These are phyloP conservation scores for Cervus canadensis DNA, from an alignment of 2,113 vertebrate species.

Conservation along the genomic window DNA sequence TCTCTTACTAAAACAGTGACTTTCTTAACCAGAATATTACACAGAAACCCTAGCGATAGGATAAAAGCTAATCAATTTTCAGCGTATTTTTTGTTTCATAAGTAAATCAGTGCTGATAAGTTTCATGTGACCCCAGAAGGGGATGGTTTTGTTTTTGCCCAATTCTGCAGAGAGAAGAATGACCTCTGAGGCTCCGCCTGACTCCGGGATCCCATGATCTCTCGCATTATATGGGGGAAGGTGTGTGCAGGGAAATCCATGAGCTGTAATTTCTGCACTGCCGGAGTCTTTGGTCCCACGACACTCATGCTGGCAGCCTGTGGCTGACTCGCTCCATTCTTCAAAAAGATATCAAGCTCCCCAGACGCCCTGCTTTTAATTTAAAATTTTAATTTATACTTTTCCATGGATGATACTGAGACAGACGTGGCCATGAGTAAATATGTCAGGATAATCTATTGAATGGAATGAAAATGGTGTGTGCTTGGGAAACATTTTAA, in stretches of 20 bases:
- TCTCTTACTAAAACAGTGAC: slow-evolving; percentile 23
- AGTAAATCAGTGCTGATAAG: slow-evolving; percentile 11
- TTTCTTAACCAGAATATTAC: background rate
- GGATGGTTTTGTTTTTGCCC: background rate
- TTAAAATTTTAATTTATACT: slow-evolving; percentile 73
- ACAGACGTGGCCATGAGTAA: slow-evolving; percentile 50
- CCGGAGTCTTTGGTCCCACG: slow-evolving; percentile 40
- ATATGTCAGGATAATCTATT: slow-evolving; percentile 71
- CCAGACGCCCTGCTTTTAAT: slow-evolving; percentile 64
- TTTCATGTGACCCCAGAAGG: background rate
- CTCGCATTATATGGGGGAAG: background rate
- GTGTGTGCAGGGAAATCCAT: slow-evolving; percentile 26
- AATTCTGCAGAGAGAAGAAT: slow-evolving; percentile 26
- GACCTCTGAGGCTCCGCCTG: background rate
- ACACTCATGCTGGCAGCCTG: slow-evolving; percentile 13
- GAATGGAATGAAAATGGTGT: slow-evolving; percentile 42
- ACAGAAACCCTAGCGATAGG: background rate
- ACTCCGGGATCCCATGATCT: slow-evolving; percentile 15
- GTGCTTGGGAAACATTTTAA: slow-evolving; percentile 68
- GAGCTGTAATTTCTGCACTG: slow-evolving; percentile 51
- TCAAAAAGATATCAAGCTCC: slow-evolving; percentile 73
- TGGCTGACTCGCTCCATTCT: slow-evolving; percentile 58
- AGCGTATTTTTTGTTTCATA: background rate
- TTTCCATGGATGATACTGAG: slow-evolving; percentile 11
- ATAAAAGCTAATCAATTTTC: slow-evolving; percentile 2